These are phyloP conservation scores for Anas bernieri DNA, from an alignment of 2,797 vertebrate species.

Conservation along the genomic window DNA sequence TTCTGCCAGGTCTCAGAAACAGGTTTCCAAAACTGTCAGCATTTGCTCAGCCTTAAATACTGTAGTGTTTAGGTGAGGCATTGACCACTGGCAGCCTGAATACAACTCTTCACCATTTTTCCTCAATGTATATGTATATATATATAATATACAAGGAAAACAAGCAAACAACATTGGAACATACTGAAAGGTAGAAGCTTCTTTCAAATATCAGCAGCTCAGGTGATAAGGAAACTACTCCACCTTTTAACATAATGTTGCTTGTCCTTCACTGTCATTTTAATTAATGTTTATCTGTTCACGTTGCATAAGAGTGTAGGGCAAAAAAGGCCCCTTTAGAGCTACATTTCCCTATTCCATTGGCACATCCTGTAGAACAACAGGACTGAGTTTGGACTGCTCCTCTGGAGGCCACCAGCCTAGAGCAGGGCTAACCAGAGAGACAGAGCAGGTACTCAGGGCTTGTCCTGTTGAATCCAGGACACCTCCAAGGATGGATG, in stretches of 20 bases:
- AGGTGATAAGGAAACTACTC: neutral
- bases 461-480: neutral
- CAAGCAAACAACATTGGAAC: neutral
- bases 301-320: neutral
- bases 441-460: neutral
- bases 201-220: neutral
- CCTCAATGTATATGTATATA: neutral
- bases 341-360: neutral
- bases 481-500: neutral
- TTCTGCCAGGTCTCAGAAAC: neutral
- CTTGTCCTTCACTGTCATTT: neutral
- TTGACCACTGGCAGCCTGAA: neutral
- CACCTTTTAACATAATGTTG: neutral
- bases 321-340: neutral
- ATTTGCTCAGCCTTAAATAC: neutral
- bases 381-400: neutral
- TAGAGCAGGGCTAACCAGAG: neutral
- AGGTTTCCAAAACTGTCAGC: neutral
- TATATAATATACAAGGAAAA: neutral
- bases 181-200: neutral
- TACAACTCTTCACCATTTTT: neutral
- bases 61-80: neutral
- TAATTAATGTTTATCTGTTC: neutral
- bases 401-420: neutral
- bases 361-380: neutral